Evolutionary conservation across 2,113 vertebrate species (phyloP), one percentile per base, ranked within the genome.

Genomic region (Pygoscelis antarcticus): DNA sequence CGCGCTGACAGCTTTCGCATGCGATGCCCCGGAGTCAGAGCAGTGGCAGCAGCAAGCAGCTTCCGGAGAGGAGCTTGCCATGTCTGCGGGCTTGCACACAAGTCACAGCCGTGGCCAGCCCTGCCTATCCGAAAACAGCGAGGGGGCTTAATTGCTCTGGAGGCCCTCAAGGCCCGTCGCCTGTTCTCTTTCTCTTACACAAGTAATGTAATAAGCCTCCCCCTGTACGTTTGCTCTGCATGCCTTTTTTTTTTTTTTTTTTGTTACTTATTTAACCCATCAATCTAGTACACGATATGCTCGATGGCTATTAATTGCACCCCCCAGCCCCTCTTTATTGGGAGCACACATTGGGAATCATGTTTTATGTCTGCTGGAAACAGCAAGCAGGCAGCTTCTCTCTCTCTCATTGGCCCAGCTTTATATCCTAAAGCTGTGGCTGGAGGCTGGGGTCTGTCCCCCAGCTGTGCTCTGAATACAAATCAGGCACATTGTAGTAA

Each of bases 291-390:
- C 80, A 81, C 26, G 77, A 90, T 91, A 72, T 36, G 65, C 61
- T 79, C 26, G 3, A 64, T 77, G 81, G 78, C 89, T 94, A 83
- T 94, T 97, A 95, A 95, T 97, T 83, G 68, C 79, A 51, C 36
- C 42, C 78, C 32, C 46, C 54, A 94, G 82, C 85, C 87, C 79
- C 87, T 78, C 93, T 96, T 97, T 89, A 93, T 80, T 96, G 93
- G 91, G 90, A 95, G 78, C 87, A 66, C 83, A 85, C 79, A 46
- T 15, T 92, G 95, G 82, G 96, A 97, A 89, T 94, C 82, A 22
- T 92, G 90, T 87, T 97, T 98, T 96, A 95, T 87, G 83, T 94
- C 76, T 78, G 52, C 70, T 83, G 90, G 84, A 93, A 89, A 16
- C 81, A 79, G 87, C 38, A 58, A 88, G 91, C 22, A 22, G 89